These are phyloP conservation scores for Oncorhynchus keta DNA, from an alignment of 2,113 vertebrate species.

Conservation along the genomic window DNA sequence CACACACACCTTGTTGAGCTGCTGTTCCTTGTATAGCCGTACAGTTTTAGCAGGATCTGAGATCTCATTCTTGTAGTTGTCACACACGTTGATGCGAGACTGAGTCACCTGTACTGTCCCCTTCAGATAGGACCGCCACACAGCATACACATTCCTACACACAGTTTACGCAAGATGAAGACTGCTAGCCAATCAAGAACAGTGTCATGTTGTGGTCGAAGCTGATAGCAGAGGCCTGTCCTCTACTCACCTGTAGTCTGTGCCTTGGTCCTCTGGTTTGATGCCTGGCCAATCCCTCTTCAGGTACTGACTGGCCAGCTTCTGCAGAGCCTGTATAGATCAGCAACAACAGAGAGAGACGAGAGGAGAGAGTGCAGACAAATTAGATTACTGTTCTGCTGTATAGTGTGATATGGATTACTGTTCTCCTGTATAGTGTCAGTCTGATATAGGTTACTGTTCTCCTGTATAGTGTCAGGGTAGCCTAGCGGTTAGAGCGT, in stretches of 20 bases:
- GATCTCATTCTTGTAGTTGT: slow-evolving; percentile 94
- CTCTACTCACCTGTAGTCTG: slow-evolving; percentile 84
- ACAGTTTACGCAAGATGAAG: neutral
- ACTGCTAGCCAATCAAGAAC: neutral
- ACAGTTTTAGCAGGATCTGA: slow-evolving; percentile 92
- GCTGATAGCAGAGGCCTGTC: no score
- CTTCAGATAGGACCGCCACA: slow-evolving; percentile 94
- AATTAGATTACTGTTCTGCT: no score
- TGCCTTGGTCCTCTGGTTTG: slow-evolving; percentile 87
- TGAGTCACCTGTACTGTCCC: slow-evolving; percentile 95
- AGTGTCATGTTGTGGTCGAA: neutral
- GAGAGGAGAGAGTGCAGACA: no score
- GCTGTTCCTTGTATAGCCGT: slow-evolving; percentile 94
- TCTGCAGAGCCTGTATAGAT: slow-evolving; percentile 89
- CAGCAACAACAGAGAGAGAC: neutral
- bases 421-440: no score
- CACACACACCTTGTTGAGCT: slow-evolving; percentile 84
- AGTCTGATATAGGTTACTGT: no score
- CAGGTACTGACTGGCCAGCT: slow-evolving; percentile 93
- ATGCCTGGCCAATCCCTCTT: slow-evolving; percentile 97
- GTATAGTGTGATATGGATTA: no score
- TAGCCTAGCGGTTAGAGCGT: no score
- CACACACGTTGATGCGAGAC: slow-evolving; percentile 91
- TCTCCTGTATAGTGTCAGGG: no score
- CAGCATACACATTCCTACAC: slow-evolving; percentile 90